Evolutionary conservation across 2,113 vertebrate genomes (phyloP).

Genomic region (Pholis gunnellus): DNA sequence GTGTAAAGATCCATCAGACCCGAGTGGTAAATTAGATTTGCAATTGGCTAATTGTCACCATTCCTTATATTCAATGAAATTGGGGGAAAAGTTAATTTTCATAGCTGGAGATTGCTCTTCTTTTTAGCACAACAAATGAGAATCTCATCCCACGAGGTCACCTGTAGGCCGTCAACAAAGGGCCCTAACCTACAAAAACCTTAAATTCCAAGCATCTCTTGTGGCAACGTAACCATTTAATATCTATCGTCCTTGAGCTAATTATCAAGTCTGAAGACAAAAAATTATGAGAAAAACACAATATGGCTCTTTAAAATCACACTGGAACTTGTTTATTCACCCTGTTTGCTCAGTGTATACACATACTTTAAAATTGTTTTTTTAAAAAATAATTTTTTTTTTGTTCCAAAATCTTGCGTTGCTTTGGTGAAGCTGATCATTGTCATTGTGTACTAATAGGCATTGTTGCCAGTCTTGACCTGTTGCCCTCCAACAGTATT

Average conservation of each 20-base stretch:
- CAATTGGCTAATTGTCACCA: slow-evolving; percentile 22
- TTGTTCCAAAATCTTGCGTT: not conserved
- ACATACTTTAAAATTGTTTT: not conserved
- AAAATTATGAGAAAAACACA: not conserved
- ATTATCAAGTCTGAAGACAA: not conserved
- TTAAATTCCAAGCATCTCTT: not conserved
- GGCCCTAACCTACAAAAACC: not conserved
- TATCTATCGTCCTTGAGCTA: not conserved
- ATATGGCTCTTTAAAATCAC: not conserved
- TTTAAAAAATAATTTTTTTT: not conserved
- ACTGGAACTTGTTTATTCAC: not conserved
- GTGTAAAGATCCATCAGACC: not conserved
- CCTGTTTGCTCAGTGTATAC: not conserved
- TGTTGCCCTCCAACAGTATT: not conserved
- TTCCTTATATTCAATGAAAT: slow-evolving; percentile 7
- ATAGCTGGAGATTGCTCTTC: not conserved
- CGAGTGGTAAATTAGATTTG: not conserved
- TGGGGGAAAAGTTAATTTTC: not conserved
- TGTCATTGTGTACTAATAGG: not conserved
- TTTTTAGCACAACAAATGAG: not conserved
- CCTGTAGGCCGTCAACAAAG: not conserved
- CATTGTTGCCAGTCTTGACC: not conserved
- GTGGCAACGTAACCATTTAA: not conserved
- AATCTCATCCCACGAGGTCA: not conserved
- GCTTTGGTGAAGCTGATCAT: too few relatives aligned